These are phyloP conservation scores for Diachrysia chrysitis DNA, from an alignment of 2,888 invertebrate genomes.

Conservation along the genomic window DNA sequence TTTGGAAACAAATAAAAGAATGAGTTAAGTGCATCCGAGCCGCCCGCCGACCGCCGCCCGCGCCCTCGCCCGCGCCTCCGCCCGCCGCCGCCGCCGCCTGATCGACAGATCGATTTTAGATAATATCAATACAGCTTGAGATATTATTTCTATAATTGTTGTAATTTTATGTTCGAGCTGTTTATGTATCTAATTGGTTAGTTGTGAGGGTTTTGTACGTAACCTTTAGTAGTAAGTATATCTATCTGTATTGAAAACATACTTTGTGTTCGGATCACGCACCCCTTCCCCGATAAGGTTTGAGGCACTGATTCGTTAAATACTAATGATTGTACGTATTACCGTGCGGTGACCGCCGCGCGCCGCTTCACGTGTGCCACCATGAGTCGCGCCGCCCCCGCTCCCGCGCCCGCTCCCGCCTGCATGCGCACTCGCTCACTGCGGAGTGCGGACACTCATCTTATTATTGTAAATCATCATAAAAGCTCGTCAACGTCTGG, in stretches of 20 bases:
- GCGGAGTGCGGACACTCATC: too few relatives aligned
- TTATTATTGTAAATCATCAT: slow-evolving; percentile 2
- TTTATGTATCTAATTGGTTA: slow-evolving; percentile 33
- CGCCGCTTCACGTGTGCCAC: too few relatives aligned
- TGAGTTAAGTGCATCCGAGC: slow-evolving; percentile 50
- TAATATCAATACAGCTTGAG: slow-evolving; percentile 26
- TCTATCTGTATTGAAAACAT: neutral
- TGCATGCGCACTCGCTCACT: too few relatives aligned
- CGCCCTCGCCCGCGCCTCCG: neutral
- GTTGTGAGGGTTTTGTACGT: neutral
- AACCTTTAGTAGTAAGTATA: slow-evolving; percentile 11
- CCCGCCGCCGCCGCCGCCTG: slow-evolving; percentile 25
- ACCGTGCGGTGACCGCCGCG: too few relatives aligned
- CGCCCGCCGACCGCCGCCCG: slow-evolving; percentile 13
- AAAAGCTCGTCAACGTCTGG: neutral
- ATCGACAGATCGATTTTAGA: slow-evolving; percentile 49
- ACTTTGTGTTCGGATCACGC: too few relatives aligned
- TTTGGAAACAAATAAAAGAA: slow-evolving; percentile 52
- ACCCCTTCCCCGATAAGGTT: too few relatives aligned
- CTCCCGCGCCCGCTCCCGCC: too few relatives aligned
- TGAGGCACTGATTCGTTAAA: too few relatives aligned
- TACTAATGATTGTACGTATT: too few relatives aligned
- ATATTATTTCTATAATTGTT: slow-evolving; percentile 51
- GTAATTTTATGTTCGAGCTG: slow-evolving; percentile 39
- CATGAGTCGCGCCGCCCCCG: too few relatives aligned